Evolutionary conservation across 2,888 invertebrate species (phyloP).

Genomic region (Drosophila putrida): DNA sequence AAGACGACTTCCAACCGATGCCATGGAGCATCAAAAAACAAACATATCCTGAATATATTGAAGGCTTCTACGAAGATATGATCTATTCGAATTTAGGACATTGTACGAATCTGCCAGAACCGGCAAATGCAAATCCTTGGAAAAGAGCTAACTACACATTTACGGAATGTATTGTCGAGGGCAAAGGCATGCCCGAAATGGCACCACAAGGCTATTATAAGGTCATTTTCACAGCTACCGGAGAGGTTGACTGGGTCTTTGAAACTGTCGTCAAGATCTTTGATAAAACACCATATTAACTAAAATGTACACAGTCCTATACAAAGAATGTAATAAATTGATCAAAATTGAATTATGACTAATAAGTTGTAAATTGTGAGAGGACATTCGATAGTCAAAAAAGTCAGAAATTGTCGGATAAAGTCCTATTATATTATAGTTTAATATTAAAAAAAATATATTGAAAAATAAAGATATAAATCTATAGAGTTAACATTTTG

Average conservation of each 20-base stretch:
- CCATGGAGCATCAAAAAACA: conserved; percentile 44
- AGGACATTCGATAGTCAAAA: no score
- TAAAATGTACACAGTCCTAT: no score
- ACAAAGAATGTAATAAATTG: no score
- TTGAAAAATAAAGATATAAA: no score
- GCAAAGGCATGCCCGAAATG: conserved; percentile 57
- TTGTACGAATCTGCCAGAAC: conserved; percentile 37
- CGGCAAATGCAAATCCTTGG: conserved; percentile 10
- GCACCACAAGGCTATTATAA: conserved; percentile 57
- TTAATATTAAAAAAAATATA: no score
- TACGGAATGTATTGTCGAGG: conserved; percentile 21
- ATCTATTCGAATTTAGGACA: conserved; percentile 33
- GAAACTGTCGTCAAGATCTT: conserved; percentile 2
- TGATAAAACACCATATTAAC: conserved; percentile 8
- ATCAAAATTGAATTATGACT: no score
- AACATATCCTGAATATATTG: conserved; percentile 1
- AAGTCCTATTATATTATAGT: no score
- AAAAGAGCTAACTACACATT: conserved; percentile 6
- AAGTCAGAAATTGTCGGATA: no score
- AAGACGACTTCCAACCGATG: conserved; percentile 48
- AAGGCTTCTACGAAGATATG: conserved; percentile 38
- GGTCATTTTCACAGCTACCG: conserved; percentile 15
- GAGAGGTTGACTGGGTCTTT: conserved; percentile 51
- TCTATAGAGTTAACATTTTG: no score
- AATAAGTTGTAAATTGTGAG: no score